A percentile compares a stretch with the other conserved stretches of the same genome.
phyloP scores from a whole-genome alignment of 2,113 vertebrate genomes.

The Oenanthe melanoleuca region DNA sequence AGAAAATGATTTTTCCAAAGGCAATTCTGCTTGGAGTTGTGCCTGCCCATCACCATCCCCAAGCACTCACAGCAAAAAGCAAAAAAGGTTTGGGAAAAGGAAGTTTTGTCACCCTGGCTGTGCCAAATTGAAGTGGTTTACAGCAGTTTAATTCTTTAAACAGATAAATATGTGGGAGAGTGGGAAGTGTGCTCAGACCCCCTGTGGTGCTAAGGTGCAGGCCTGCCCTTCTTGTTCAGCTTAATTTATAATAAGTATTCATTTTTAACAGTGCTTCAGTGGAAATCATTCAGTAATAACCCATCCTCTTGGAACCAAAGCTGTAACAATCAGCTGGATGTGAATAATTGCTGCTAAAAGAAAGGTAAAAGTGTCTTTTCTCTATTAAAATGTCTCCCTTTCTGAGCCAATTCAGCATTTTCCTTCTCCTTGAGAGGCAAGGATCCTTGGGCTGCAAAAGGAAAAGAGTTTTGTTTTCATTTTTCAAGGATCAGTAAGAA shows the following conservation, averaged over 20 bases:
- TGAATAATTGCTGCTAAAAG: slow-evolving; percentile 1
- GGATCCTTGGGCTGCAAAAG: background rate
- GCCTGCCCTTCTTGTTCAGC: background rate
- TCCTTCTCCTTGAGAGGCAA: background rate
- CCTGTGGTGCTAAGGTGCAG: background rate
- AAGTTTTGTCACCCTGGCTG: background rate
- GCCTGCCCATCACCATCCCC: background rate
- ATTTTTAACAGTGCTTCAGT: background rate
- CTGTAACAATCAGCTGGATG: background rate
- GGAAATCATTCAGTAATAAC: background rate
- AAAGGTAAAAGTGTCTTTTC: background rate
- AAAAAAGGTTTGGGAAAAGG: background rate
- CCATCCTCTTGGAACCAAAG: background rate
- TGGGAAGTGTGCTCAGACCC: background rate
- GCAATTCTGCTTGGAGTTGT: background rate
- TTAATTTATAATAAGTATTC: background rate
- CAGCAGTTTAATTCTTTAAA: background rate
- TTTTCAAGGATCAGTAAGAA: background rate
- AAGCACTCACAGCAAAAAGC: background rate
- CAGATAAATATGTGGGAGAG: background rate
- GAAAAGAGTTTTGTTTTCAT: slow-evolving; percentile 29
- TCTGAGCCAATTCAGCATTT: background rate
- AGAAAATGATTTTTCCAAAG: background rate
- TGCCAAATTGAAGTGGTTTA: fast-evolving
- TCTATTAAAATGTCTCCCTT: background rate